Evolutionary conservation across 2,113 vertebrate species (phyloP).

Genomic region (Mionectes macconnelli): DNA sequence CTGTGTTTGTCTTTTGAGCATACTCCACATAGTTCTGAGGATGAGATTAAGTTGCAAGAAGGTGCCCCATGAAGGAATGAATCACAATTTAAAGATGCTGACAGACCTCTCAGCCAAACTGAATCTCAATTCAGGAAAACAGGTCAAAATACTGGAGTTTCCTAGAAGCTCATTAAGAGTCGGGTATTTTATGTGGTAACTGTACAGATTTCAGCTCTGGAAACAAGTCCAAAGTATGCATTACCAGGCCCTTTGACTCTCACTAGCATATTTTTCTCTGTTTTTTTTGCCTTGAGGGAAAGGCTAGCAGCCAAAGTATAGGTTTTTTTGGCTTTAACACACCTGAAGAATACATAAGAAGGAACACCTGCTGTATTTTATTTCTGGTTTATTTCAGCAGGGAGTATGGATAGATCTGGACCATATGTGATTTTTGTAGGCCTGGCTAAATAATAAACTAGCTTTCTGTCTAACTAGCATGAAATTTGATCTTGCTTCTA

Average conservation of each 20-base stretch:
- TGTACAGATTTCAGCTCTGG: not conserved
- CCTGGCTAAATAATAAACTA: not conserved
- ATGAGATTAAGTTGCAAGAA: not conserved
- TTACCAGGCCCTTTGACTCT: not conserved
- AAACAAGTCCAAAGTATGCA: not conserved
- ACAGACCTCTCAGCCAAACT: not conserved
- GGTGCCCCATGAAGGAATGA: not conserved
- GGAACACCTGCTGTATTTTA: not conserved
- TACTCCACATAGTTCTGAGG: not conserved
- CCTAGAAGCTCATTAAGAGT: not conserved
- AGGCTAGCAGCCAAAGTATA: not conserved
- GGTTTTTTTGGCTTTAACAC: not conserved
- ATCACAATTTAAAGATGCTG: not conserved
- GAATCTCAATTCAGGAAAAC: not conserved
- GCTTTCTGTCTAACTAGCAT: not conserved
- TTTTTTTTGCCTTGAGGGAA: not conserved
- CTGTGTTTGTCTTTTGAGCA: not conserved
- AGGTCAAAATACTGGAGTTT: not conserved
- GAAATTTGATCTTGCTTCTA: not conserved
- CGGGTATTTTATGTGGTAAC: not conserved
- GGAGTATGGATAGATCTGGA: not conserved
- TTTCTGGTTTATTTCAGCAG: not conserved
- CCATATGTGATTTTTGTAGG: not conserved
- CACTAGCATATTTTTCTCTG: not conserved
- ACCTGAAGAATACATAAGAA: not conserved